Evolutionary conservation across 2,888 invertebrate species (phyloP).

Genomic region (Ochropacha duplaris): DNA sequence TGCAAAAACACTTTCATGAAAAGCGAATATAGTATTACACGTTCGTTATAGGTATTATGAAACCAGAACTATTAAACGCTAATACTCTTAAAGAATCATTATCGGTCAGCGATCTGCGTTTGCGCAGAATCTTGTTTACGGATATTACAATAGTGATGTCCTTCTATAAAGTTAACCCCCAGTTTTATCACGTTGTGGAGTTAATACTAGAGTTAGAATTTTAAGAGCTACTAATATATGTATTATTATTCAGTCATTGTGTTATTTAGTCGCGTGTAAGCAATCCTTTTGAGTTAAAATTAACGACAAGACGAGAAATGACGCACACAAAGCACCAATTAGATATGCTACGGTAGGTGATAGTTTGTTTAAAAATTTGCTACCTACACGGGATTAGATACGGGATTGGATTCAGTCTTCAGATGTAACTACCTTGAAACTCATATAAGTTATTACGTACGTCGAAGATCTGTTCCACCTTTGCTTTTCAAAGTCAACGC

Average conservation of each 20-base stretch:
- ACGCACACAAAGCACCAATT: background rate
- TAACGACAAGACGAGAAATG: background rate
- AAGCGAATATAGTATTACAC: background rate
- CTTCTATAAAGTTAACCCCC: background rate
- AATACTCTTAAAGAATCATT: background rate
- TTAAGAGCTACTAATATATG: too few species aligned
- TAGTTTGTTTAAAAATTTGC: too few species aligned
- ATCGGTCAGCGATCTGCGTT: background rate
- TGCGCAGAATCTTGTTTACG: constrained; percentile 1
- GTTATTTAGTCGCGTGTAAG: too few species aligned
- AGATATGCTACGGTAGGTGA: background rate
- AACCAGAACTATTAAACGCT: background rate
- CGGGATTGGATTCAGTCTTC: too few species aligned
- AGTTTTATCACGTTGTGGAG: background rate
- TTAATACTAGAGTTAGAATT: background rate
- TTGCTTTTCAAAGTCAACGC: too few species aligned
- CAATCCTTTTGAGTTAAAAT: too few species aligned
- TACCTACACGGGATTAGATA: too few species aligned
- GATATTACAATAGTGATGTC: background rate
- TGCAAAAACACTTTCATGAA: background rate
- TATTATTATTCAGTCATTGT: too few species aligned
- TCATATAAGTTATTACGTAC: too few species aligned
- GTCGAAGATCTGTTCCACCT: too few species aligned
- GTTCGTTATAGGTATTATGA: background rate
- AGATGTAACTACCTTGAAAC: too few species aligned